Percentiles rank a stretch among this genome's conserved stretches.
phyloP scores from a whole-genome alignment of 2,113 vertebrate species.

The Eonycteris spelaea region DNA sequence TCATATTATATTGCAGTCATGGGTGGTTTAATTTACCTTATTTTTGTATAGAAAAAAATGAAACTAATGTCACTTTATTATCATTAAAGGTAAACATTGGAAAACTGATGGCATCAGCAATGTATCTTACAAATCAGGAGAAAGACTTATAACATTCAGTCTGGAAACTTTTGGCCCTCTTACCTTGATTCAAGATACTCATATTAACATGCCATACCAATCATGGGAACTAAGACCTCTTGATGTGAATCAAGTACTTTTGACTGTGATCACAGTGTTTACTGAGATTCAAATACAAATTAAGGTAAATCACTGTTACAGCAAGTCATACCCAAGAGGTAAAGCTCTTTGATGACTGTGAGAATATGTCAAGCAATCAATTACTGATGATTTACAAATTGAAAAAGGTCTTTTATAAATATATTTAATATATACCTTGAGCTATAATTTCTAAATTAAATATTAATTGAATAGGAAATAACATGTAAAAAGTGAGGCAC shows the following conservation, averaged over 20 bases:
- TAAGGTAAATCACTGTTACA: slow-evolving; percentile 79
- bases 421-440: not conserved
- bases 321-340: not conserved
- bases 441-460: not conserved
- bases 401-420: not conserved
- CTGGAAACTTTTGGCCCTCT: slow-evolving; percentile 84
- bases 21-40: not conserved
- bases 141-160: slow-evolving; percentile 83
- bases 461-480: not conserved
- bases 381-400: not conserved
- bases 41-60: not conserved
- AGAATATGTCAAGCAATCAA: not conserved
- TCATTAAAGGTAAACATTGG: slow-evolving; percentile 85
- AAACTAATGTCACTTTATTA: not conserved
- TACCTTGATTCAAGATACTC: slow-evolving; percentile 87
- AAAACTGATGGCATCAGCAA: slow-evolving; percentile 85
- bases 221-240: slow-evolving; percentile 89
- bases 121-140: slow-evolving; percentile 57
- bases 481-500: not conserved
- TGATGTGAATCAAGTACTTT: slow-evolving; percentile 77
- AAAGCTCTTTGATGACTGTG: not conserved
- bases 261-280: slow-evolving; percentile 82
- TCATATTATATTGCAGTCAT: not conserved
- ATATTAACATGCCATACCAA: slow-evolving; percentile 89
- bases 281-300: slow-evolving; percentile 86